Conservation (phyloP, 2,888 invertebrate species). For the Hylaea fasciaria region DNA sequence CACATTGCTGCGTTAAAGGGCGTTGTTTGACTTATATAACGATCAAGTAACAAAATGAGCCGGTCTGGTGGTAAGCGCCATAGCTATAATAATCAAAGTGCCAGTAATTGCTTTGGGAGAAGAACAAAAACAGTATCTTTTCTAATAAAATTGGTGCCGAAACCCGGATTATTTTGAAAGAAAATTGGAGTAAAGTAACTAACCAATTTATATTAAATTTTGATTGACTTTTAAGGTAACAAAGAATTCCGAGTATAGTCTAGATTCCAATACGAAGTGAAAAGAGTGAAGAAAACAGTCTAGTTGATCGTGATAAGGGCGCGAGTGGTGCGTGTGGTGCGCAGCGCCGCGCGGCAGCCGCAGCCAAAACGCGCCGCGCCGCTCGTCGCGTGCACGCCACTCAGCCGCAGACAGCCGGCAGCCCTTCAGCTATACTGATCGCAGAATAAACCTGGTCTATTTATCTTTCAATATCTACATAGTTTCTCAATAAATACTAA, state of each 20-base stretch:
- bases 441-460: conserved; percentile 3
- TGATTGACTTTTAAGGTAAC: too few relatives aligned
- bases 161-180: too few relatives aligned
- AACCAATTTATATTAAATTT: too few relatives aligned
- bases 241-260: background rate
- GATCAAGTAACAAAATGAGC: background rate
- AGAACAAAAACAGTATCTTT: too few relatives aligned
- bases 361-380: conserved; percentile 13
- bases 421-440: conserved; percentile 8
- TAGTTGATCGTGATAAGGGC: conserved; percentile 18
- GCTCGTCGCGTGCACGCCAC: conserved; percentile 33
- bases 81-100: too few relatives aligned
- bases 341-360: conserved; percentile 13
- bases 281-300: conserved; percentile 8
- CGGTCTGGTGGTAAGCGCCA: too few relatives aligned
- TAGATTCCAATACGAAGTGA: background rate
- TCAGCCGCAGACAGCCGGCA: conserved; percentile 18
- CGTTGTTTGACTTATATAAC: background rate
- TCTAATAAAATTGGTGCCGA: too few relatives aligned
- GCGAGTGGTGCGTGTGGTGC: conserved; percentile 13
- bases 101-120: too few relatives aligned
- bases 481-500: background rate
- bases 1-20: conserved; percentile 11
- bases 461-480: too few relatives aligned
- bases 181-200: too few relatives aligned